Base-by-base conservation (phyloP, 2,888 invertebrate genomes). In the Perdita meconis region DNA sequence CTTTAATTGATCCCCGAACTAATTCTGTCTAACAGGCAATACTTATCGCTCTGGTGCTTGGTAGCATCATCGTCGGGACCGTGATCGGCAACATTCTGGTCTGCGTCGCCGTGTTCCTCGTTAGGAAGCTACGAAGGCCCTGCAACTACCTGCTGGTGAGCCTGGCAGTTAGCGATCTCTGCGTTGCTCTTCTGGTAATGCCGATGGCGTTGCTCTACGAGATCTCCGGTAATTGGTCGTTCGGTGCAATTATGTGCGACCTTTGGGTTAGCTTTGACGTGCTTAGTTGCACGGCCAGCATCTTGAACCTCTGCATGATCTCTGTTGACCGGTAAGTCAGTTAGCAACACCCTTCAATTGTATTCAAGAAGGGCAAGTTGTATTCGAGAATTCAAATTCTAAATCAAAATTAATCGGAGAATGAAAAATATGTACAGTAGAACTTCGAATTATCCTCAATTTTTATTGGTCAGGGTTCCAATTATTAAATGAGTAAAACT, bases 181-280 rank as follows among this genome's bases (percentile, higher is more conserved):
- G 98, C 92, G 98, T 99, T 66, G 98, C 98, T 2, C 95, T 97
- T 57, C 94, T 99, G 87, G 98, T 99, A 76, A 99, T 99, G 99
- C 98, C 98, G 6, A 97, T 99, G 94, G 99, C 99, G 3, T 95
- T 98, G 91, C 95, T 98, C 40, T 98, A 98, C 92, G 98, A 99
- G 93, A 95, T 98, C 77, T 94, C 97, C 87, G 98, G 98, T 75
- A 95, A 95, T 87, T 99, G 99, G 99, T 96, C 96, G 86, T 98
- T 99, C 89, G 98, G 98, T 61, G 95, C 96, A 26, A 94, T 96
- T 78, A 96, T 98, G 89, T 99, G 99, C 93, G 97, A 98, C 91
- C 95, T 98, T 80, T 99, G 99, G 99, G 98, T 98, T 75, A 97
- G 98, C 66, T 97, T 98, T 91, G 99, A 99, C 93, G 98, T 99